phyloP scores from a whole-genome alignment of 2,888 invertebrate species.

The Hypolimnas misippus region DNA sequence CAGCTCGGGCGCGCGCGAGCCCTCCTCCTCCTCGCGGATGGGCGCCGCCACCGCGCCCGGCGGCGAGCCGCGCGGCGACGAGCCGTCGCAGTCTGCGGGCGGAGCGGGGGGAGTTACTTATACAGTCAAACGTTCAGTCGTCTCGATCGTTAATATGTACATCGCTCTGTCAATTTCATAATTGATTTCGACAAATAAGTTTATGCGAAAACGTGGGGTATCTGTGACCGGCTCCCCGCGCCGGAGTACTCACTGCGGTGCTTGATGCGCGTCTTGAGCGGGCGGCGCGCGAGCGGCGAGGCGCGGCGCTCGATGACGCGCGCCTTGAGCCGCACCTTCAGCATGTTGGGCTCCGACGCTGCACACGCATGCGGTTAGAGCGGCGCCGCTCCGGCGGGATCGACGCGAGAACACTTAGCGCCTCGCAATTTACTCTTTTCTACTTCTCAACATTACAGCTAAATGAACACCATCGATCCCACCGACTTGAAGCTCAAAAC shows the following conservation, averaged over 20 bases:
- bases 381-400: constrained; percentile 25
- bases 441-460: background rate
- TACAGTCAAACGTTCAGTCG: too few species aligned
- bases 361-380: constrained; percentile 67
- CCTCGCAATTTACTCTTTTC: background rate
- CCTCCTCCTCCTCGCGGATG: constrained; percentile 92
- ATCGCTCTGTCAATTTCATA: too few species aligned
- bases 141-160: too few species aligned
- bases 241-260: constrained; percentile 84
- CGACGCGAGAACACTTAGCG: background rate
- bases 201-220: too few species aligned
- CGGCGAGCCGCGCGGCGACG: constrained; percentile 85
- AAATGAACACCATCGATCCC: background rate
- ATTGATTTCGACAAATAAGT: too few species aligned
- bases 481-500: background rate
- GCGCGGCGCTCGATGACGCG: constrained; percentile 97
- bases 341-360: constrained; percentile 98
- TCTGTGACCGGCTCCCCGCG: too few species aligned
- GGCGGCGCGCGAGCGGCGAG: constrained; percentile 94
- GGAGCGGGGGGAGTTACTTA: background rate
- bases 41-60: constrained; percentile 83
- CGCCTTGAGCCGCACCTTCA: constrained; percentile 96
- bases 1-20: constrained; percentile 88
- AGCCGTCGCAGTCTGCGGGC: constrained; percentile 72
- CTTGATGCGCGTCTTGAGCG: constrained; percentile 88